Percentiles rank a stretch among this genome's conserved stretches.
phyloP scores from a whole-genome alignment of 1,140 invertebrate species.

The Heliconius himera region DNA sequence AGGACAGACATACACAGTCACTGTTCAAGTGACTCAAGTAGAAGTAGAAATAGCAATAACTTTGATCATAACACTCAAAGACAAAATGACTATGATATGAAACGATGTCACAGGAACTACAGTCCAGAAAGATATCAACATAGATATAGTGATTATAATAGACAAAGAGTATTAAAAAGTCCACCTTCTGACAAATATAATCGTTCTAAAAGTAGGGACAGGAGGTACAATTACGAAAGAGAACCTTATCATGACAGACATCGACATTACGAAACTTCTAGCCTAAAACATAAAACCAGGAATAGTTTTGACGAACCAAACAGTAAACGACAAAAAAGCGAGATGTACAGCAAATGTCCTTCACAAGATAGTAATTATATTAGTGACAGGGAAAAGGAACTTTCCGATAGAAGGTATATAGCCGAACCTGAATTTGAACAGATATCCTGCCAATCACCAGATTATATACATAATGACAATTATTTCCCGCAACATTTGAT shows the following conservation, averaged over 20 bases:
- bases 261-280: slow-evolving; percentile 40
- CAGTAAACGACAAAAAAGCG: slow-evolving; percentile 49
- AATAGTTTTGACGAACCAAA: slow-evolving; percentile 49
- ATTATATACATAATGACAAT: slow-evolving; percentile 44
- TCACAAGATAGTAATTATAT: slow-evolving; percentile 30
- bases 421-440: slow-evolving; percentile 15
- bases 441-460: slow-evolving; percentile 57
- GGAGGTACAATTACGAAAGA: slow-evolving; percentile 37
- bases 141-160: slow-evolving; percentile 38
- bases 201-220: slow-evolving; percentile 46
- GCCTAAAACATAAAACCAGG: slow-evolving; percentile 46
- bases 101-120: slow-evolving; percentile 45
- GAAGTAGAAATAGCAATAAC: slow-evolving; percentile 39
- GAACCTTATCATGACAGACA: slow-evolving; percentile 40
- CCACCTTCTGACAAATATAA: slow-evolving; percentile 51
- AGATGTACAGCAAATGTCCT: slow-evolving; percentile 32
- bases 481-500: slow-evolving; percentile 41
- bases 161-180: slow-evolving; percentile 44
- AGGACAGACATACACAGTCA: slow-evolving; percentile 20
- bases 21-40: slow-evolving; percentile 30
- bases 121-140: slow-evolving; percentile 47
- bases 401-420: slow-evolving; percentile 20
- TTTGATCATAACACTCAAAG: slow-evolving; percentile 41
- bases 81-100: slow-evolving; percentile 44
- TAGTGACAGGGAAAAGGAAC: slow-evolving; percentile 36